Evolutionary conservation across 2,113 vertebrate genomes (phyloP).

Genomic region (Gymnogyps californianus): DNA sequence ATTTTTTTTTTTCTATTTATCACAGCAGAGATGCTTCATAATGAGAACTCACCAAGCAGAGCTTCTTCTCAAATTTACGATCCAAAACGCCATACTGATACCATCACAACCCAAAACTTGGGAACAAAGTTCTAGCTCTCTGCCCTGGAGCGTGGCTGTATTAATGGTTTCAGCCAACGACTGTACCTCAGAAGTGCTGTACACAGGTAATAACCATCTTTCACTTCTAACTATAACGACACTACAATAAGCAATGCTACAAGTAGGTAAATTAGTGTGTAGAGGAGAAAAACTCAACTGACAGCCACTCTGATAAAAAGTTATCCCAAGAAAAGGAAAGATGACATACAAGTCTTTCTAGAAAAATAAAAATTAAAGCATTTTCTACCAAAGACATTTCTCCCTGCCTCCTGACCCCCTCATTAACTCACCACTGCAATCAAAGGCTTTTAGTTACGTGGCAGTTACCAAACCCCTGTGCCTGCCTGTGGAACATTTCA

Average conservation of each 20-base stretch:
- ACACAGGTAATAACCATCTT: not conserved
- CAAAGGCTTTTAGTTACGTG: not conserved
- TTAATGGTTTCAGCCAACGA: not conserved
- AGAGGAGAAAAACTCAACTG: not conserved
- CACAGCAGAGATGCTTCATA: not conserved
- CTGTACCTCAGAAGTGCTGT: not conserved
- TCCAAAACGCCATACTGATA: accelerated
- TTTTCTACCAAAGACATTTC: not conserved
- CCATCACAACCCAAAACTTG: not conserved
- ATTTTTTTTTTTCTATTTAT: not conserved
- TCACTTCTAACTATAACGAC: not conserved
- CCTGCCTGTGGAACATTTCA: not conserved
- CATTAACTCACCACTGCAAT: not conserved
- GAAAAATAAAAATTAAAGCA: not conserved
- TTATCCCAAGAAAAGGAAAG: not conserved
- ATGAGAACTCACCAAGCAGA: not conserved
- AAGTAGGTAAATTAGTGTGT: not conserved
- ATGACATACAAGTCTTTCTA: not conserved
- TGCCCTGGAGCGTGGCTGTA: not conserved
- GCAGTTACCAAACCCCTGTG: not conserved
- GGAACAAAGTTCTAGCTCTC: not conserved
- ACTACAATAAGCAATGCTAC: not conserved
- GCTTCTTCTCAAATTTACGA: not conserved
- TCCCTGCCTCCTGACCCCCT: not conserved
- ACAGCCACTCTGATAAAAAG: not conserved